phyloP scores from a whole-genome alignment of 2,888 invertebrate genomes.

The Germaria angustata region DNA sequence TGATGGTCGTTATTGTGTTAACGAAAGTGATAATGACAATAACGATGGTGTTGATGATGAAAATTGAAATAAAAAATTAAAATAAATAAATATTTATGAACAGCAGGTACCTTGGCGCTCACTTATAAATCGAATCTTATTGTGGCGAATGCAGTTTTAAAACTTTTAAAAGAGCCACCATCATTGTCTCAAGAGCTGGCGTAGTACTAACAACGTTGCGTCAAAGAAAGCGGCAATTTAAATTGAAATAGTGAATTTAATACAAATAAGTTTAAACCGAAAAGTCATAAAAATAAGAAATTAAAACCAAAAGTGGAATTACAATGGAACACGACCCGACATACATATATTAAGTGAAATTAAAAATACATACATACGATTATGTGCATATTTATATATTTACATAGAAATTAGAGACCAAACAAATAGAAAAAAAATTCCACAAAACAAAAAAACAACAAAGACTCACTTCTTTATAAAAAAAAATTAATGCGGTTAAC shows the following conservation, averaged over 20 bases:
- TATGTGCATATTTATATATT: no score
- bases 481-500: neutral
- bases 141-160: slow-evolving; percentile 60
- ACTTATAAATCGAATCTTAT: slow-evolving; percentile 22
- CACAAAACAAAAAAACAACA: neutral
- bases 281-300: slow-evolving; percentile 44
- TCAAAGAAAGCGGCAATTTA: slow-evolving; percentile 8
- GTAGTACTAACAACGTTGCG: slow-evolving; percentile 71
- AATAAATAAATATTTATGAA: no score
- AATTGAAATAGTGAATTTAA: slow-evolving; percentile 2
- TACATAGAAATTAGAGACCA: neutral
- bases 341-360: neutral
- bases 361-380: no score
- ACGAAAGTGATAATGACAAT: slow-evolving; percentile 17
- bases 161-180: slow-evolving; percentile 51
- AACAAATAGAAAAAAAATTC: neutral
- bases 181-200: slow-evolving; percentile 75
- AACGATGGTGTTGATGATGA: slow-evolving; percentile 19
- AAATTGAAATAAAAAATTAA: no score
- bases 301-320: slow-evolving; percentile 38
- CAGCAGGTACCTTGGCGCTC: slow-evolving; percentile 38
- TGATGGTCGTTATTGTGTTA: slow-evolving; percentile 36
- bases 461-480: neutral
- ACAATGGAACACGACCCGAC: slow-evolving; percentile 13
- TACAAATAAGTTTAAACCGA: neutral